Evolutionary conservation across 2,113 vertebrate species (phyloP), one percentile per base, ranked within the genome.

Genomic region (Irena cyanogastra): DNA sequence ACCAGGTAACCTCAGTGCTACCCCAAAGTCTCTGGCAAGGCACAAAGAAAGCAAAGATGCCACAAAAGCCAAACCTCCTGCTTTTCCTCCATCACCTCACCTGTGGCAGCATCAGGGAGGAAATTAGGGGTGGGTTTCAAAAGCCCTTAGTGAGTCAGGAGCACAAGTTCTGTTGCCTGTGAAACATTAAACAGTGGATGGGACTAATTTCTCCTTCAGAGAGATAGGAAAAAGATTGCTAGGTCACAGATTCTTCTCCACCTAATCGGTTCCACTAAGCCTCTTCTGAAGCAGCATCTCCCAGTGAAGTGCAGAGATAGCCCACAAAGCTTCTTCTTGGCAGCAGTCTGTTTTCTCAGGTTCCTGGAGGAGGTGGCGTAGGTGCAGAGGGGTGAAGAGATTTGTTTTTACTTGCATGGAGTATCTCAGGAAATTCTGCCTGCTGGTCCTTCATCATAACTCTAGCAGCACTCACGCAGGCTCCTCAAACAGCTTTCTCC

Each of bases 401-500:
- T 95, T 90, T 94, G 83, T 94, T 92, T 87, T 26, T 0, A 78
- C 77, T 90, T 93, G 86, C 78, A 65, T 35, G 27, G 74, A 81
- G 64, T 56, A 76, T 71, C 83, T 88, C 8, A 13, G 75, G 88
- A 96, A 94, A 77, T 86, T 91, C 68, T 96, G 68, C 54, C 78
- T 78, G 41, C 41, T 30, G 49, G 35, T 63, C 64, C 69, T 96
- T 90, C 89, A 90, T 95, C 94, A 86, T 35, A 80, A 30, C 28
- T 42, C 93, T 65, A 65, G 83, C 90, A 96, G 77, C 65, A 87
- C 27, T 65, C 81, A 87, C 23, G 35, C 75, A 84, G 82, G 35
- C 42, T 84, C 75, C 83, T 81, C 81, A 52, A 19, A 37, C 0
- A 0, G 64, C 50, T 90, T 80, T 88, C 61, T 74, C 6, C 10